Evolutionary conservation across 2,113 vertebrate species (phyloP), one percentile per base, ranked within the genome.

Genomic region (Anhinga anhinga): DNA sequence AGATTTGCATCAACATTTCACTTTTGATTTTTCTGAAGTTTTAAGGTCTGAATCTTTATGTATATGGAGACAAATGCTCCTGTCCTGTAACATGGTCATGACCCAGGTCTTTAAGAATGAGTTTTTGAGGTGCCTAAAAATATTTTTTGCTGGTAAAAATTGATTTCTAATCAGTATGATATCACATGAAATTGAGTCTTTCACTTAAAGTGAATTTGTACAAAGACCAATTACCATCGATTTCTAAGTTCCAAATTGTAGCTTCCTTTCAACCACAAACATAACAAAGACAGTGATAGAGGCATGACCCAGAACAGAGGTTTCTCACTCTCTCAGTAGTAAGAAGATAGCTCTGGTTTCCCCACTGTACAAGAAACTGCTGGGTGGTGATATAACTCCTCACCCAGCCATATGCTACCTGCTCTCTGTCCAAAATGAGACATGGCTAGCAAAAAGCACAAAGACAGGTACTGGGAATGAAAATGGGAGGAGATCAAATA

Each of bases 191-290:
- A 95, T 74, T 83, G 32, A 86, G 72, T 84, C 67, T 94, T 97
- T 93, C 66, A 77, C 53, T 96, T 95, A 62, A 95, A 97, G 71
- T 72, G 81, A 96, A 94, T 96, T 96, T 92, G 93, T 88, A 96
- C 93, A 53, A 92, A 96, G 96, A 94, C 95, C 92, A 80, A 71
- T 93, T 88, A 88, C 58, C 74, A 76, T 69, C 88, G 74, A 88
- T 93, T 93, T 93, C 78, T 52, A 59, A 76, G 70, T 82, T 92
- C 47, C 36, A 79, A 82, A 85, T 79, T 82, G 73, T 90, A 67
- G 38, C 32, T 79, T 92, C 79, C 82, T 67, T 93, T 85, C 38
- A 52, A 53, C 44, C 71, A 30, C 73, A 82, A 63, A 58, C 40
- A 21, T 4, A 79, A 29, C 25, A 55, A 67, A 85, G 47, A 26